Percentiles rank a stretch among this genome's conserved stretches.
Conservation (phyloP, 1,140 invertebrate genomes). For the Brachionus paranguensis region DNA sequence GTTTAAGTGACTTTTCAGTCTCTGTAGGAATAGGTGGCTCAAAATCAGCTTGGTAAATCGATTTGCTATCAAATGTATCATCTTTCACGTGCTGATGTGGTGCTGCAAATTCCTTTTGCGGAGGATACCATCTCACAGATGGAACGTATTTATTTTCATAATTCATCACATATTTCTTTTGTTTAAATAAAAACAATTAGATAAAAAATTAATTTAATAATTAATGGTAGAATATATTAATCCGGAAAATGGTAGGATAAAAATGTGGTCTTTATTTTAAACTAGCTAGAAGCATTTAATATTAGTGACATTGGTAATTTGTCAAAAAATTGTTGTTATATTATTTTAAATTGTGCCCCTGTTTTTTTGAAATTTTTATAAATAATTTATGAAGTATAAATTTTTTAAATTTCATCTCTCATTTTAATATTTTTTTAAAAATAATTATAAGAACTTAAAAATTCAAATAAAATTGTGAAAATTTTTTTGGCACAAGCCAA, state of each 20-base stretch:
- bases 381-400: too few relatives aligned
- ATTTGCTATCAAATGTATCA: not conserved
- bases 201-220: not conserved
- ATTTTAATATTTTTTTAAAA: too few relatives aligned
- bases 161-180: conserved; percentile 21
- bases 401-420: too few relatives aligned
- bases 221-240: not conserved
- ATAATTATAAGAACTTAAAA: too few relatives aligned
- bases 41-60: conserved; percentile 31
- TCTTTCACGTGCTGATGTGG: conserved; percentile 7
- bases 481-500: not conserved
- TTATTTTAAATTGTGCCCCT: too few relatives aligned
- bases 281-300: too few relatives aligned
- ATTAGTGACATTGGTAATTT: too few relatives aligned
- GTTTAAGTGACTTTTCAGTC: not conserved
- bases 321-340: too few relatives aligned
- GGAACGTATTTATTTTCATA: conserved; percentile 35
- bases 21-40: not conserved
- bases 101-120: not conserved
- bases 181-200: not conserved
- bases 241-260: not conserved
- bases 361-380: too few relatives aligned
- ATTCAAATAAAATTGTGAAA: not conserved
- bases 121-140: conserved; percentile 24
- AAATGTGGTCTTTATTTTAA: not conserved